Evolutionary conservation across 2,113 vertebrate species (phyloP), one percentile per base, ranked within the genome.

Genomic region (Myotis lucifugus): DNA sequence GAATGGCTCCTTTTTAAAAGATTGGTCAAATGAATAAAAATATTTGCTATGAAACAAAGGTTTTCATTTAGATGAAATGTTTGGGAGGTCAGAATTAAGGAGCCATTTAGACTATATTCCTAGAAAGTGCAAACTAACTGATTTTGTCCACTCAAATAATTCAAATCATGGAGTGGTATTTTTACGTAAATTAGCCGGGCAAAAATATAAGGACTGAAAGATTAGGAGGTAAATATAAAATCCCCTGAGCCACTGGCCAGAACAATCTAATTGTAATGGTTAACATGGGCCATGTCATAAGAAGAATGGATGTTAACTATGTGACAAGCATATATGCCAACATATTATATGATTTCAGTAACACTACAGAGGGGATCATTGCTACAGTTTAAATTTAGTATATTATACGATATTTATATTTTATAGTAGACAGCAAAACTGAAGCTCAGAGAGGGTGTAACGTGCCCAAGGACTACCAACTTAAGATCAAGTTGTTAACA

Each of bases 361-460:
- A 78, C 46, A 78, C 46, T 87, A 66, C 0, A 72, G 4, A 70
- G 7, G 10, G 3, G 11, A 11, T 40, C n/a, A 90, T 13, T 56
- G 0, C 64, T 87, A 56, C 7, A 69, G 37, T 56, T 87, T 89
- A 86, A 78, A 66, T 70, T 96, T 78, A 78, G 70, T 25, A 32
- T 56, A 70, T 40, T 56, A 93, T 54, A 61, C 27, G 6, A 46
- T 12, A 67, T 23, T 91, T 54, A 73, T 27, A 90, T 81, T 93
- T 96, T 79, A 94, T 3, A 81, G 40, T 5, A 93, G 64, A 66
- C 23, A 87, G 79, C 79, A 46, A 95, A 93, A 87, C 50, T 50
- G 13, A 96, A 95, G 32, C 56, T 93, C 87, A 67, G n/a, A 94
- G n/a, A 93, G 34, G 23, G 82, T 82, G 87, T 72, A 95, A 81